Base-by-base conservation (phyloP, 92 coral and sea anemone genomes). In the Actinostola sp. region DNA sequence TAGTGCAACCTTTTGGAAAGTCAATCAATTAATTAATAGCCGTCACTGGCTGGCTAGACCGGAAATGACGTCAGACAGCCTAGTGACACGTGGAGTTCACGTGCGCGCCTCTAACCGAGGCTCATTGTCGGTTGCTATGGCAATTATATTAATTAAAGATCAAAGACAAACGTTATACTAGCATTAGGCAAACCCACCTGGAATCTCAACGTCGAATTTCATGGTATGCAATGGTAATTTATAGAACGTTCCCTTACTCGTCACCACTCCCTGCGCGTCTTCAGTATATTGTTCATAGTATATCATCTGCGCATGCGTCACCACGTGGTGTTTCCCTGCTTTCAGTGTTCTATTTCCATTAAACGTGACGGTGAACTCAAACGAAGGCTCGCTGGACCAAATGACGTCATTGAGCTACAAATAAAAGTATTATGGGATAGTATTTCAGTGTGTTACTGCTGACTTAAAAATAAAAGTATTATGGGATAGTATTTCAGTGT, bases 1-100 rank as follows among this genome's bases (percentile, higher is more conserved):
- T 55, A 13, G 88, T 78, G 26, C 95, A 89, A 35, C 95, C 95
- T 89, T n/a, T n/a, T n/a, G n/a, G n/a, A n/a, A n/a, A n/a, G n/a
- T n/a, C n/a, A n/a, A n/a, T n/a, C n/a, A n/a, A n/a, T n/a, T n/a
- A n/a, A n/a, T n/a, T n/a, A n/a, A n/a, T n/a, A n/a, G n/a, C n/a
- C n/a, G n/a, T n/a, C n/a, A n/a, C n/a, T n/a, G n/a, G n/a, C n/a
- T n/a, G n/a, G n/a, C n/a, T n/a, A n/a, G n/a, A n/a, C n/a, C n/a
- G n/a, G n/a, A n/a, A n/a, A n/a, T n/a, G n/a, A n/a, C n/a, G n/a
- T n/a, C n/a, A n/a, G n/a, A n/a, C n/a, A n/a, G n/a, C n/a, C n/a
- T n/a, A n/a, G n/a, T n/a, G n/a, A n/a, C n/a, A n/a, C n/a, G n/a
- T n/a, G n/a, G n/a, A n/a, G n/a, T n/a, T n/a, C n/a, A n/a, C n/a